These are phyloP conservation scores for Nephrotoma guestfalica DNA, from an alignment of 2,888 invertebrate species.

Conservation along the genomic window DNA sequence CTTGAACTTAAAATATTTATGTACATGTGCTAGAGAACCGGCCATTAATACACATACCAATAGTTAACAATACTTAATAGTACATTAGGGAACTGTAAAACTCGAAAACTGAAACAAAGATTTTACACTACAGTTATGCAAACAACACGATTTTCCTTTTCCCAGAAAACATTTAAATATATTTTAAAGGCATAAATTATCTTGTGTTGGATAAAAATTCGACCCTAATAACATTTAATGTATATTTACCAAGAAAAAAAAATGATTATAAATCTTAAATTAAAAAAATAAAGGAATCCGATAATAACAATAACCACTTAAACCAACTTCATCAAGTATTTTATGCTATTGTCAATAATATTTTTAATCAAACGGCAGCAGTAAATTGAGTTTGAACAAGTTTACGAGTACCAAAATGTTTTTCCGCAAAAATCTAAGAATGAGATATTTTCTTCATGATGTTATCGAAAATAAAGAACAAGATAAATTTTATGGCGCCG, in stretches of 20 bases:
- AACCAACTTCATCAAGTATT: not conserved
- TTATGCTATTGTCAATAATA: not conserved
- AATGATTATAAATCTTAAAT: not conserved
- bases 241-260: not conserved
- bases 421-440: not conserved
- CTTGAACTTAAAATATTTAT: too few species aligned
- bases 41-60: too few species aligned
- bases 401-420: not conserved
- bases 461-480: not conserved
- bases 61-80: too few species aligned
- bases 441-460: not conserved
- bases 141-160: not conserved
- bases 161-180: not conserved
- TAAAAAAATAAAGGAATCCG: not conserved
- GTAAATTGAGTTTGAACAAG: not conserved
- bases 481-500: not conserved
- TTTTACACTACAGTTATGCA: not conserved
- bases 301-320: not conserved
- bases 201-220: not conserved
- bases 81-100: not conserved
- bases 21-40: too few species aligned
- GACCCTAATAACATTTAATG: not conserved
- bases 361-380: not conserved
- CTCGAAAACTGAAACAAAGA: not conserved
- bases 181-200: not conserved